Evolutionary conservation across 1,140 invertebrate genomes (phyloP), one percentile per base, ranked within the genome.

Genomic region (Tachypleus tridentatus): DNA sequence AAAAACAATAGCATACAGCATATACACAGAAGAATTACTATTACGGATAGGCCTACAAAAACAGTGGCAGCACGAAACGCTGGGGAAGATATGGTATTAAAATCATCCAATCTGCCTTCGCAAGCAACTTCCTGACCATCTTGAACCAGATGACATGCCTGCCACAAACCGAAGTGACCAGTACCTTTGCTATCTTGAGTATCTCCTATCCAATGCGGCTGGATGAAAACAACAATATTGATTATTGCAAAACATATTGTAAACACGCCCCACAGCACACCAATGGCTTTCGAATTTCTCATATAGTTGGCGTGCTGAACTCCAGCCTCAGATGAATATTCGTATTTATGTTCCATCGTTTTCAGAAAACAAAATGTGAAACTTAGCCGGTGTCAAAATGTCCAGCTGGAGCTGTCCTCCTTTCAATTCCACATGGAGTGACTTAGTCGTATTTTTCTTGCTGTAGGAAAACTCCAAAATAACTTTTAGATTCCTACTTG

Each of bases 241-340:
- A 98, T 95, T 71, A 98, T 97, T 60, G 91, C 90, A 77, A 93
- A 97, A 78, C 94, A 97, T 73, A 97, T 89, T 62, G 91, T 79
- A 76, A 98, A 97, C 70, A 97, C 90, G 47, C 87, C 93, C 96
- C 96, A 98, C 58, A 97, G 80, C 11, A 98, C 92, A 56, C 91
- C 93, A 63, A 98, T 93, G 54, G 94, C 93, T 64, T 94, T 92
- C 58, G 91, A 93, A 82, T 97, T 97, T 72, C 93, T 83, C 57
- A 94, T 87, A 77, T 97, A 97, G 77, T 91, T 94, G 47, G 89
- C 89, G 61, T 89, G 89, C 77, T 93, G 91, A 51, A 69, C 57
- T 53, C 64, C 66, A 10, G 67, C 64, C 52, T 69, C 67, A 6
- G 64, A 66, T 8, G 67, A 61, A 29, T 67, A 67, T 10, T 67